Evolutionary conservation across 2,113 vertebrate genomes (phyloP), one percentile per base, ranked within the genome.

Genomic region (Caranx ignobilis): DNA sequence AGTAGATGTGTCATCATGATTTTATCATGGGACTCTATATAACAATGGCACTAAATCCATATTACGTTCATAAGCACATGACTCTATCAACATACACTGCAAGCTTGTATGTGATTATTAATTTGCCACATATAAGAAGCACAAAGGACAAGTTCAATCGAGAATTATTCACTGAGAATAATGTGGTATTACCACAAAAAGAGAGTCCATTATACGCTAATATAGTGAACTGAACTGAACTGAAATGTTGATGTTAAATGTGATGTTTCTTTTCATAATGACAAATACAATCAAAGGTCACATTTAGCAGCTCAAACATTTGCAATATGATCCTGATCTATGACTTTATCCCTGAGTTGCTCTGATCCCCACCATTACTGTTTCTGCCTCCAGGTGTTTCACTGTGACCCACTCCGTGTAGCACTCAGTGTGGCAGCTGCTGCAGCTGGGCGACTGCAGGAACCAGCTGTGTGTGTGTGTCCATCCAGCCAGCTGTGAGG

Each of bases 381-480:
- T 2, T 4, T 60, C 16, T 26, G 37, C 21, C 68, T 75, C 65
- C 86, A 91, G 89, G 86, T 93, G 89, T 84, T 87, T 69, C 62
- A 59, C 37, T 12, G 71, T 67, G 70, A 83, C 74, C 71, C 43
- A 0, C 73, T 85, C 67, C 47, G 59, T 50, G 52, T 21, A 72
- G 57, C 31, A 2, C 45, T 80, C 74, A 39, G 37, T 57, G 79
- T 77, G 60, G 69, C 85, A 89, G 90, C 87, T 87, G 90, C 85
- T 71, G 71, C 88, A 89, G 88, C 86, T 84, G 87, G 75, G 60
- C 59, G 6, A 54, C 74, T 76, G 75, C 60, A 77, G 26, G 50
- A 67, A 83, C 78, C 88, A 91, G 88, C 87, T 87, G 82, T 79
- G 67, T 81, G 52, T 31, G 71, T 71, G 72, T 41, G 72, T 69